Evolutionary conservation across 1,140 invertebrate genomes (phyloP).

Genomic region (Cydia fagiglandana): DNA sequence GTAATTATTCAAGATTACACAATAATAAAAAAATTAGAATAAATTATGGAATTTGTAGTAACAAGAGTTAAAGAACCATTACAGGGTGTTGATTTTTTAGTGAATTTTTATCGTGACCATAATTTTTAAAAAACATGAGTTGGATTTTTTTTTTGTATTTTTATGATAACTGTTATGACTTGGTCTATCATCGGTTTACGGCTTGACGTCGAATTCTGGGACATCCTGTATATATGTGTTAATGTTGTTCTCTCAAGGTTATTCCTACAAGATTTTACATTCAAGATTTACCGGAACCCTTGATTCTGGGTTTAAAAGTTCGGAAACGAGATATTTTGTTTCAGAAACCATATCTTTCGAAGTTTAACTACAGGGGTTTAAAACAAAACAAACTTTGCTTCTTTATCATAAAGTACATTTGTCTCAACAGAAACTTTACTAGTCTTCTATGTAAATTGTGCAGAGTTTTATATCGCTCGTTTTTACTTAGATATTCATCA

Average conservation of each 20-base stretch:
- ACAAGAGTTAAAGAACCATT: too few relatives aligned
- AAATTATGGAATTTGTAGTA: too few relatives aligned
- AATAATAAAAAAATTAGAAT: too few relatives aligned
- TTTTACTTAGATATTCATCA: background rate
- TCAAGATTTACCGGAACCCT: background rate
- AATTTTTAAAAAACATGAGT: too few relatives aligned
- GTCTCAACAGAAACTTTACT: background rate
- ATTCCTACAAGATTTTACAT: slow-evolving; percentile 29
- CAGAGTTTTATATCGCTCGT: background rate
- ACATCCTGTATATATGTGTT: background rate
- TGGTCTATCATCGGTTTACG: too few relatives aligned
- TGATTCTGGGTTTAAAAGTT: background rate
- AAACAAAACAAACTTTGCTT: slow-evolving; percentile 29
- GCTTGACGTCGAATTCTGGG: too few relatives aligned
- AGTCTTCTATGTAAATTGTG: slow-evolving; percentile 14
- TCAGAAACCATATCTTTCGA: slow-evolving; percentile 20
- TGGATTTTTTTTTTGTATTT: too few relatives aligned
- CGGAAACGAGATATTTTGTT: slow-evolving; percentile 12
- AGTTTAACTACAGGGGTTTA: slow-evolving; percentile 20
- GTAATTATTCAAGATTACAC: too few relatives aligned
- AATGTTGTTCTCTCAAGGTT: background rate
- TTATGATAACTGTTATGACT: too few relatives aligned
- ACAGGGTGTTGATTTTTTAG: too few relatives aligned
- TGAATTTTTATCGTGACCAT: too few relatives aligned
- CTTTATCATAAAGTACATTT: slow-evolving; percentile 21